Conservation (phyloP, 1,140 invertebrate species). For the Lucilia cuprina region DNA sequence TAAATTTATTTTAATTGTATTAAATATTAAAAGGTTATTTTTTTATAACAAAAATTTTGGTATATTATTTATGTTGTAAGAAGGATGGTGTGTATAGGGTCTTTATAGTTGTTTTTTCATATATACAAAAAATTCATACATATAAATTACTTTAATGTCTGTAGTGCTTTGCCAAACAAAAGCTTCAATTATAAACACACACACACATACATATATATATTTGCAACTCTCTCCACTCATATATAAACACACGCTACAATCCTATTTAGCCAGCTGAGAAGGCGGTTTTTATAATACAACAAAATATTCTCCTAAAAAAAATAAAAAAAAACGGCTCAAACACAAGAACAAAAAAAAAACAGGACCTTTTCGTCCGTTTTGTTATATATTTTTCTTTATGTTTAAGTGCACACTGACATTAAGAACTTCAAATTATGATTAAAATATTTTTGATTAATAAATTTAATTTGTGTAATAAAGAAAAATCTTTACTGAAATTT, state of each 20-base stretch:
- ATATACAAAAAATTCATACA: neutral
- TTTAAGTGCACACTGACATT: neutral
- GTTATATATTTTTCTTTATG: neutral
- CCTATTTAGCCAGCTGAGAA: neutral
- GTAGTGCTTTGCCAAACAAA: slow-evolving; percentile 2
- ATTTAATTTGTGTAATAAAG: too few species aligned
- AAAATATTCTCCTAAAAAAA: neutral
- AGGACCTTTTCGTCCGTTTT: neutral
- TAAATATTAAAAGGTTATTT: neutral
- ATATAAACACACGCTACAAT: neutral
- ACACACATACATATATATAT: neutral
- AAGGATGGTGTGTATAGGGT: neutral
- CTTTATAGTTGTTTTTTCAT: neutral
- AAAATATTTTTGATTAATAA: too few species aligned
- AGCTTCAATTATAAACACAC: neutral
- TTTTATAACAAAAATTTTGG: neutral
- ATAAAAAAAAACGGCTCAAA: neutral
- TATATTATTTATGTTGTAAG: neutral
- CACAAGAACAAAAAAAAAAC: neutral
- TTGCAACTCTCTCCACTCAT: neutral
- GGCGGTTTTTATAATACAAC: neutral
- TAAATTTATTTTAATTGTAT: neutral
- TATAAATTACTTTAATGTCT: slow-evolving; percentile 8
- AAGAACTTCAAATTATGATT: too few species aligned
- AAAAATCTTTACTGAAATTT: too few species aligned